phyloP scores from a whole-genome alignment of 2,888 invertebrate species.

The Clepsis dumicolana region DNA sequence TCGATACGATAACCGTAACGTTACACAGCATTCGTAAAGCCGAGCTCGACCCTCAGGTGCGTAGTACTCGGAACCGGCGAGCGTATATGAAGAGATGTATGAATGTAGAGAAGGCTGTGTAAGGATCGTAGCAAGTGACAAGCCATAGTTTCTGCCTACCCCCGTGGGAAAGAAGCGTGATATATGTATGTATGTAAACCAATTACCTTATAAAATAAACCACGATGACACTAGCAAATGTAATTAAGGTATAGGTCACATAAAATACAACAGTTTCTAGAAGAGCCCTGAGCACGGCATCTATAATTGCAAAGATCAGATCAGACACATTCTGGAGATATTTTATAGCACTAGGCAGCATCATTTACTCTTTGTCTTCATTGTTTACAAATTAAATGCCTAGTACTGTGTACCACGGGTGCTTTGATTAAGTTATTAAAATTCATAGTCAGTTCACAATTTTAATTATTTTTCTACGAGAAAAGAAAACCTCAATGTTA shows the following conservation, averaged over 20 bases:
- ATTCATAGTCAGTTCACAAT: neutral
- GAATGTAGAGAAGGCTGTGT: too few species aligned
- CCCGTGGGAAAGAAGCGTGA: too few species aligned
- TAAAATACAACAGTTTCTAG: neutral
- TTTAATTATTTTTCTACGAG: neutral
- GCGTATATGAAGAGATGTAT: too few species aligned
- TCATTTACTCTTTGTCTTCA: neutral
- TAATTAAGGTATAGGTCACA: conserved; percentile 10
- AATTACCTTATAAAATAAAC: conserved; percentile 9
- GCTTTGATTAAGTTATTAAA: neutral
- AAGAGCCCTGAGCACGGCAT: conserved; percentile 29
- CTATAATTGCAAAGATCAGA: conserved; percentile 31
- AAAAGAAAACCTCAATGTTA: neutral
- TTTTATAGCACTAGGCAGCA: conserved; percentile 14
- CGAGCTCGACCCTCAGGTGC: too few species aligned
- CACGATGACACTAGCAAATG: neutral
- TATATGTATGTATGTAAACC: too few species aligned
- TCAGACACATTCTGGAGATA: conserved; percentile 31
- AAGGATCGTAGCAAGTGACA: too few species aligned
- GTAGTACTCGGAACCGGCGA: too few species aligned
- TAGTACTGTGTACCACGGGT: neutral
- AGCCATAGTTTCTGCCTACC: too few species aligned
- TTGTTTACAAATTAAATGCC: neutral
- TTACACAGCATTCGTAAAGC: too few species aligned
- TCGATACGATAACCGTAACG: too few species aligned